A percentile compares a stretch with the other conserved stretches of the same genome.
Evolutionary conservation across 2,888 invertebrate genomes (phyloP).

Genomic region (Pollenia angustigena): DNA sequence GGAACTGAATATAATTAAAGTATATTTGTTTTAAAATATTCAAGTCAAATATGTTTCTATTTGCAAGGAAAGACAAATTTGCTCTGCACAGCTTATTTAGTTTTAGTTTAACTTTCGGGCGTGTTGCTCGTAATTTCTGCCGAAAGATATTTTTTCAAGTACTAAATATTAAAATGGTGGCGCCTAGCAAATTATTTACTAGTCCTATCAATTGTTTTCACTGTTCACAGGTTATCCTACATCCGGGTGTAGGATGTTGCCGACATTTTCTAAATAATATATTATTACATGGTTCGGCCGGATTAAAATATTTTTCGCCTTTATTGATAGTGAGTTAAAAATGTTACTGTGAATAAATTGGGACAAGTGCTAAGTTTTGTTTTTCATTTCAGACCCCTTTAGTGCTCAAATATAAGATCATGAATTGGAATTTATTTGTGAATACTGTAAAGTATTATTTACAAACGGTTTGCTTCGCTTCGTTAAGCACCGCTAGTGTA

Average conservation of each 20-base stretch:
- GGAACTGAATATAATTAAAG: not conserved
- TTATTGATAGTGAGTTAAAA: constrained; percentile 75
- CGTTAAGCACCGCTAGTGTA: constrained; percentile 66
- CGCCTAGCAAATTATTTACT: constrained; percentile 68
- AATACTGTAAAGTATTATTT: constrained; percentile 74
- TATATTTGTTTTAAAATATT: not conserved
- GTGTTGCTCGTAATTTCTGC: not conserved
- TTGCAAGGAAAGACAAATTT: not conserved
- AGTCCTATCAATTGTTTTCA: constrained; percentile 56
- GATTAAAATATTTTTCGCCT: constrained; percentile 77
- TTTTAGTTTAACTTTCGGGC: constrained; percentile 35
- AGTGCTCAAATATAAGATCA: constrained; percentile 73
- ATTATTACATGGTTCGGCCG: constrained; percentile 12
- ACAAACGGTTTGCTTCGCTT: constrained; percentile 74
- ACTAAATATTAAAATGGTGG: constrained; percentile 63
- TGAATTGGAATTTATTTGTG: constrained; percentile 66
- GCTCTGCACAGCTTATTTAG: not conserved
- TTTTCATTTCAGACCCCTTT: constrained; percentile 74
- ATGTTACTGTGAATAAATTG: not conserved
- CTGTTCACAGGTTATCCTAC: constrained; percentile 70
- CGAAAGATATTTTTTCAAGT: not conserved
- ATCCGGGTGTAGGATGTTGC: constrained; percentile 70
- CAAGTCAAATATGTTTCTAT: not conserved
- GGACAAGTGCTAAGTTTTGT: not conserved
- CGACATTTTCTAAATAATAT: constrained; percentile 56